These are phyloP conservation scores for Siniperca undulata DNA, from an alignment of 2,797 vertebrate genomes.

Conservation along the genomic window DNA sequence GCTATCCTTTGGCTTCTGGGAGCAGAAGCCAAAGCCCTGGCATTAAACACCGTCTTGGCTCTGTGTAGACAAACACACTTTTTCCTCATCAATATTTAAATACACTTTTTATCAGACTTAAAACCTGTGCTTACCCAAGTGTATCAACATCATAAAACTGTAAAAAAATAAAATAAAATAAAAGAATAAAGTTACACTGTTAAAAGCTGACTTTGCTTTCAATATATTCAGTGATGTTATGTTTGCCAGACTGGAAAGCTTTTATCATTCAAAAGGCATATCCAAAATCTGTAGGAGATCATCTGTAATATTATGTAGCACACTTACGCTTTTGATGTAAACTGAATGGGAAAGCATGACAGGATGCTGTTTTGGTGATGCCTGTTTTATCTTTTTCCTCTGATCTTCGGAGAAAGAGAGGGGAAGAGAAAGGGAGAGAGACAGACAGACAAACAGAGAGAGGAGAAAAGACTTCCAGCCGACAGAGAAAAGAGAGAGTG, in stretches of 20 bases:
- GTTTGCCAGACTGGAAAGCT: constrained; percentile 27
- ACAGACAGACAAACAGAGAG: constrained; percentile 24
- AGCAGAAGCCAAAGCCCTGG: constrained; percentile 48
- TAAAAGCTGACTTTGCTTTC: constrained; percentile 41
- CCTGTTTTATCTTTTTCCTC: constrained; percentile 68
- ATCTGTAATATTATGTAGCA: constrained; percentile 58
- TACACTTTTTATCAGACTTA: constrained; percentile 53
- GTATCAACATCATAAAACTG: constrained; percentile 29
- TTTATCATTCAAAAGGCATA: constrained; percentile 45
- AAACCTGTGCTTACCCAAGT: constrained; percentile 48
- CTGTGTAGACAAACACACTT: constrained; percentile 58
- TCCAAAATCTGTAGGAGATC: constrained; percentile 53
- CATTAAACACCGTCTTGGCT: constrained; percentile 40
- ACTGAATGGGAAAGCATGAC: constrained; percentile 63
- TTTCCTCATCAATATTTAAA: constrained; percentile 77
- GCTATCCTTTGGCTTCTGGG: constrained; percentile 54
- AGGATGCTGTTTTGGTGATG: constrained; percentile 53
- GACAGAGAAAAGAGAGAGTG: constrained; percentile 44
- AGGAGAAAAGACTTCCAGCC: constrained; percentile 30
- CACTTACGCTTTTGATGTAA: constrained; percentile 61
- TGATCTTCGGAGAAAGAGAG: constrained; percentile 64
- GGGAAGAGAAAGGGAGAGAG: constrained; percentile 17
- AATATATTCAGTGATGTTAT: constrained; percentile 24
- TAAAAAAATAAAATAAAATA: not conserved
- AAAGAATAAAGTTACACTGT: constrained; percentile 19